Evolutionary conservation across 1,140 invertebrate genomes (phyloP).

Genomic region (Meloidogyne exigua): DNA sequence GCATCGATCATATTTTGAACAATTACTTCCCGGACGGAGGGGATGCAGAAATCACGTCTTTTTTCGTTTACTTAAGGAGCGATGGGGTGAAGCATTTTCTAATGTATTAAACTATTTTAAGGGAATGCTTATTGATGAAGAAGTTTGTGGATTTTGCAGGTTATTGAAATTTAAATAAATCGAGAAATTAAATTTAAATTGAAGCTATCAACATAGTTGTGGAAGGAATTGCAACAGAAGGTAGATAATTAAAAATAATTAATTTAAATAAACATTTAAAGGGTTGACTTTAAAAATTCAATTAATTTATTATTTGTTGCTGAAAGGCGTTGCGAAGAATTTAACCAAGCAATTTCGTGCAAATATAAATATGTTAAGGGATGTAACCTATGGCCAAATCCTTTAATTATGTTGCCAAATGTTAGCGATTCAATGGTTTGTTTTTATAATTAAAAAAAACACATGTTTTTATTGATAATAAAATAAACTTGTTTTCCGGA

Average conservation of each 20-base stretch:
- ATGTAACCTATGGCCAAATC: constrained; percentile 59
- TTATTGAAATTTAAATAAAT: not conserved
- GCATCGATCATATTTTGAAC: constrained; percentile 59
- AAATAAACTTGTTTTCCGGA: not conserved
- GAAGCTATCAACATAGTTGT: constrained; percentile 56
- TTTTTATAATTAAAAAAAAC: not conserved
- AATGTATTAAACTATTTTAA: constrained; percentile 61
- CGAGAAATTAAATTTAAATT: not conserved
- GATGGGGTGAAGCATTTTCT: constrained; percentile 62
- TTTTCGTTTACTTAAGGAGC: constrained; percentile 57
- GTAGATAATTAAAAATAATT: constrained; percentile 28
- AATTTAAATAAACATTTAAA: constrained; percentile 14
- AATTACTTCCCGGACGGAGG: constrained; percentile 55
- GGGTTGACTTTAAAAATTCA: constrained; percentile 47
- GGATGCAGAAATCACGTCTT: constrained; percentile 62
- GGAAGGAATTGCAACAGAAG: constrained; percentile 57
- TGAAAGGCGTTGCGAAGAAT: constrained; percentile 54
- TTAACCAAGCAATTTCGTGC: constrained; percentile 53
- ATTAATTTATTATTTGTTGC: constrained; percentile 61
- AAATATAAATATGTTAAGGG: constrained; percentile 23
- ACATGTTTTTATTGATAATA: not conserved
- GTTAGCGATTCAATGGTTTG: constrained; percentile 50
- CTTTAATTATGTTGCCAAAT: constrained; percentile 47
- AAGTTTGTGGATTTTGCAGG: constrained; percentile 59
- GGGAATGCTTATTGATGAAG: constrained; percentile 56